Evolutionary conservation across 2,113 vertebrate species (phyloP), one percentile per base, ranked within the genome.

Genomic region (Mastomys coucha): DNA sequence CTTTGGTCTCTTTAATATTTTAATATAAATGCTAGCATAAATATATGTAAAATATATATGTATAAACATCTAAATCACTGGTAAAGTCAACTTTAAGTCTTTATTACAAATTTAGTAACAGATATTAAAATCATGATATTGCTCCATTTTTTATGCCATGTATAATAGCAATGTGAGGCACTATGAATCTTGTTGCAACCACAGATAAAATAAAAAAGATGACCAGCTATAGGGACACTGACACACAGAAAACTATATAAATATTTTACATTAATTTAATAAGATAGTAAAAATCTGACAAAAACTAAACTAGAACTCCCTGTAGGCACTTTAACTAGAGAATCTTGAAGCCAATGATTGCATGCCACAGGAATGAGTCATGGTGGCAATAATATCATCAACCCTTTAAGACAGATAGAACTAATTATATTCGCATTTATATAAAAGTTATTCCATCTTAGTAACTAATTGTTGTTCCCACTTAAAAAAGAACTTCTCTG

Each of bases 191-290:
- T 92, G 9, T 88, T 49, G 53, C 33, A 70, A 81, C 53, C 45
- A 67, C 12, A 73, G 1, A 67, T n/a, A 17, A 26, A 63, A 2
- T 58, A 70, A 5, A 51, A 94, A 89, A 49, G 1, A 5, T 9
- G 6, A 7, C 8, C 2, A 56, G 20, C 58, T 63, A 10, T 53
- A 84, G 70, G 70, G 69, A 13, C 16, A 4, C 51, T 91, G 36
- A 77, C 16, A 70, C 24, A 51, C 0, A 76, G 45, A 95, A 14
- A 87, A 69, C 2, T 49, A 2, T 69, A 58, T 2, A 80, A 22
- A 58, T 53, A 67, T 39, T 53, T 96, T 87, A 17, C 6, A 20
- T 97, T 90, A 22, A 86, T 56, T 89, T 82, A 85, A 53, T 76
- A 65, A 49, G 5, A 73, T 87, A 49, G 75, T 3, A 53, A 10